phyloP scores from a whole-genome alignment of 1,140 invertebrate species.

The Heliothis subflexa region DNA sequence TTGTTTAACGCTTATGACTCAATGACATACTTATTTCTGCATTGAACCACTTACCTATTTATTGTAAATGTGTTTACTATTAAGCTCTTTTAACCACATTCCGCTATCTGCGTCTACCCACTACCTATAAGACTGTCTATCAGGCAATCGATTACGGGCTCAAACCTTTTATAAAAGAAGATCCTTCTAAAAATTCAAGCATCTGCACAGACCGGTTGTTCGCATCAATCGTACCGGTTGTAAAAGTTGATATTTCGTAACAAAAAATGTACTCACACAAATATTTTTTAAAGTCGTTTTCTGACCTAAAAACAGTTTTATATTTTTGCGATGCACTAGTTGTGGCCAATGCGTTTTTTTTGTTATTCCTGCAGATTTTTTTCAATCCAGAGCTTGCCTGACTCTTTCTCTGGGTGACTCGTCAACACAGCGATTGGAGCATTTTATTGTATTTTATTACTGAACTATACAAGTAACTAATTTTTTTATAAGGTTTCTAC shows the following conservation, averaged over 20 bases:
- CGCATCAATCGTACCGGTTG: constrained; percentile 39
- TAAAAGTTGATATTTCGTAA: constrained; percentile 39
- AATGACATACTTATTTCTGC: no score
- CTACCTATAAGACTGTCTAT: not conserved
- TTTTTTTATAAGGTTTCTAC: not conserved
- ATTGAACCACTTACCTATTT: no score
- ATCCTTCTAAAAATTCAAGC: not conserved
- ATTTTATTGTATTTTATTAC: no score
- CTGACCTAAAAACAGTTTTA: constrained; percentile 8
- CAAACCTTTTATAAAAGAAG: constrained; percentile 1
- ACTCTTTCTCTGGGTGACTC: no score
- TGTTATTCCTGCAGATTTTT: no score
- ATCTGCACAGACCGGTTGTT: constrained; percentile 10
- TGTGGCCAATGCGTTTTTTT: not conserved
- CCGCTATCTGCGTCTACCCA: not conserved
- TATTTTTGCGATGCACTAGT: not conserved
- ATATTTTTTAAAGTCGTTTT: not conserved
- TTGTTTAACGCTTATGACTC: no score
- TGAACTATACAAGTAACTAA: not conserved
- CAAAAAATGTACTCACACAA: constrained; percentile 21
- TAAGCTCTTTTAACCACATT: no score
- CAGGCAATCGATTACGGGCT: not conserved
- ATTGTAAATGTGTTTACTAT: no score
- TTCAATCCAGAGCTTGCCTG: no score
- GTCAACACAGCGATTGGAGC: no score